phyloP scores from a whole-genome alignment of 2,888 invertebrate genomes.

The Phytoseiulus persimilis region DNA sequence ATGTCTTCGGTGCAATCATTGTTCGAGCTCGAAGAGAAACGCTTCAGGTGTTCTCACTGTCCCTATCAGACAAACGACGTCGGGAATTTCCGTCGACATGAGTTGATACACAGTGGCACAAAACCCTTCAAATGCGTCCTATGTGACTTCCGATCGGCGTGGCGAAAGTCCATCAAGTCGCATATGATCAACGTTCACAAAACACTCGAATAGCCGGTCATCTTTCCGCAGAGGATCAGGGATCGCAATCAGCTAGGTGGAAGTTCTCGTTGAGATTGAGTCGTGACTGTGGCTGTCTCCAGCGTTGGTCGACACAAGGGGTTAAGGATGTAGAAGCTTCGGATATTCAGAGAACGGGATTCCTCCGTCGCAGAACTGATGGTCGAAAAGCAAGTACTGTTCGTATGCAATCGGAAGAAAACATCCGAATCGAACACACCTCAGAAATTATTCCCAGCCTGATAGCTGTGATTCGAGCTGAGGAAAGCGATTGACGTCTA shows the following conservation, averaged over 20 bases:
- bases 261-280: background rate
- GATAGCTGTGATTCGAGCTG: background rate
- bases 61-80: constrained; percentile 29
- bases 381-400: no score
- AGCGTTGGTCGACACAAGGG: background rate
- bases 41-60: constrained; percentile 29
- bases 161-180: constrained; percentile 36
- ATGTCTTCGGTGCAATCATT: constrained; percentile 22
- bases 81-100: constrained; percentile 32
- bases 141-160: constrained; percentile 29
- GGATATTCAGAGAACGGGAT: no score
- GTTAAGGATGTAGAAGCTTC: no score
- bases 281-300: background rate
- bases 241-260: background rate
- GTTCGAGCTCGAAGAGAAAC: constrained; percentile 34
- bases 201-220: constrained; percentile 23
- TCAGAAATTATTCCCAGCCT: no score
- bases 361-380: no score
- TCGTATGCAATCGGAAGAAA: no score
- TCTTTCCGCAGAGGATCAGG: background rate
- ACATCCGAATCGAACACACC: no score
- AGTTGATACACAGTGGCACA: constrained; percentile 32
- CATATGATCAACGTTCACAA: constrained; percentile 36
- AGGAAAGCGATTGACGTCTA: background rate
- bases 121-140: constrained; percentile 29